Percentiles rank a stretch among this genome's conserved stretches.
Evolutionary conservation across 1,140 invertebrate genomes (phyloP).

Genomic region (Panagrolaimus sp.): DNA sequence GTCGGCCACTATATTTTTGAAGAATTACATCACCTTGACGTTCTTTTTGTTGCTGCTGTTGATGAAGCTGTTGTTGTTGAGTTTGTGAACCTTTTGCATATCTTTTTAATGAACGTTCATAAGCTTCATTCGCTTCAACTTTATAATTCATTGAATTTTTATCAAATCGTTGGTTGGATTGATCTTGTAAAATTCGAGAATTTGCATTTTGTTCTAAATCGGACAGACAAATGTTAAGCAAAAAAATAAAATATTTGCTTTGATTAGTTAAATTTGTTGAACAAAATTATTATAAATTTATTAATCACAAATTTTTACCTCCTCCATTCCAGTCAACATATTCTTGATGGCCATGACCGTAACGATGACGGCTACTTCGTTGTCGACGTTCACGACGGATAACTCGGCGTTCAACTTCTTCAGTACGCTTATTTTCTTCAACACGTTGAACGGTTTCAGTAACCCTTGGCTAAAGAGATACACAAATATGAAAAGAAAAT

Average conservation of each 20-base stretch:
- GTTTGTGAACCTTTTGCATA: constrained; percentile 1
- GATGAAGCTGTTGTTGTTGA: too few relatives aligned
- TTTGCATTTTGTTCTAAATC: too few relatives aligned
- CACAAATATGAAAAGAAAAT: not conserved
- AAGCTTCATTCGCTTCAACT: constrained; percentile 4
- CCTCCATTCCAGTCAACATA: constrained; percentile 31
- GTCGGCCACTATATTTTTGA: constrained; percentile 17
- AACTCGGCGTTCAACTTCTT: constrained; percentile 54
- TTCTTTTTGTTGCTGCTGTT: too few relatives aligned
- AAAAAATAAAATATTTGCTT: too few relatives aligned
- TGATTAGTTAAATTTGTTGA: too few relatives aligned
- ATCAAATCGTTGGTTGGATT: too few relatives aligned
- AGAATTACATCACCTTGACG: not conserved
- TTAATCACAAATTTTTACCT: not conserved
- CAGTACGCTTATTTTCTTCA: constrained; percentile 54
- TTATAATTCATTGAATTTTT: not conserved
- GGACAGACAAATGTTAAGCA: too few relatives aligned
- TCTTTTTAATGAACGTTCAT: constrained; percentile 7
- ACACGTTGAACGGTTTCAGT: constrained; percentile 56
- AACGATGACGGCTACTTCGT: constrained; percentile 46
- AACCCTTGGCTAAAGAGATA: constrained; percentile 41
- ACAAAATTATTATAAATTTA: too few relatives aligned
- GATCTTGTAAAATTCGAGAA: too few relatives aligned
- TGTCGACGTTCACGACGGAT: constrained; percentile 43
- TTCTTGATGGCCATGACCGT: constrained; percentile 33